Evolutionary conservation across 2,888 invertebrate genomes (phyloP).

Genomic region (Bedellia somnulentella): DNA sequence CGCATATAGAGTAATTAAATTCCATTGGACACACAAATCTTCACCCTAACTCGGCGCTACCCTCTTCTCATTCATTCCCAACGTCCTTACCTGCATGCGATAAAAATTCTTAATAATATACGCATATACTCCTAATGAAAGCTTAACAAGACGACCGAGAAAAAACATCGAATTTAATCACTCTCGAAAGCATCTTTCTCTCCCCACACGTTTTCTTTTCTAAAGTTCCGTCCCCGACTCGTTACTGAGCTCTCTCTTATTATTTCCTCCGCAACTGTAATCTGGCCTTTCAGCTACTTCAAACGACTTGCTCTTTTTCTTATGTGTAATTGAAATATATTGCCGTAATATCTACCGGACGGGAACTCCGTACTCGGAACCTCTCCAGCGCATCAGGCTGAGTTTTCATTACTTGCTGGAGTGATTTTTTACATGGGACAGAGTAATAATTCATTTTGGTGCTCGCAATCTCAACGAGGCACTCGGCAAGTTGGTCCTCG

Average conservation of each 20-base stretch:
- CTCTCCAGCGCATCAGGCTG: slow-evolving; percentile 51
- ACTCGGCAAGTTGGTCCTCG: slow-evolving; percentile 32
- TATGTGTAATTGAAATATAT: slow-evolving; percentile 62
- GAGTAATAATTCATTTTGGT: slow-evolving; percentile 56
- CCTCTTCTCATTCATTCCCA: slow-evolving; percentile 11
- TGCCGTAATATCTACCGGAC: slow-evolving; percentile 58
- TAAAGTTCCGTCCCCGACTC: slow-evolving; percentile 40
- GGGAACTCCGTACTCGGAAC: slow-evolving; percentile 40
- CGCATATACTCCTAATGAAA: slow-evolving; percentile 2
- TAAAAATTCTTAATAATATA: slow-evolving; percentile 1
- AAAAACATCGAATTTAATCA: slow-evolving; percentile 23
- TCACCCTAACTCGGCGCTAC: slow-evolving; percentile 24
- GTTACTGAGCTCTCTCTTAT: slow-evolving; percentile 50
- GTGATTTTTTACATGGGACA: slow-evolving; percentile 52
- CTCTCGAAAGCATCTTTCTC: slow-evolving; percentile 21
- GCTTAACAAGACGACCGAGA: slow-evolving; percentile 4
- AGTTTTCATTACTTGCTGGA: slow-evolving; percentile 55
- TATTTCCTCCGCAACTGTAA: slow-evolving; percentile 51
- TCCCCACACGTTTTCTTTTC: slow-evolving; percentile 38
- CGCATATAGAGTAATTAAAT: slow-evolving; percentile 50
- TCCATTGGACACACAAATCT: slow-evolving; percentile 57
- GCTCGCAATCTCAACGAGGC: slow-evolving; percentile 25
- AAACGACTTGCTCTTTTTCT: slow-evolving; percentile 61
- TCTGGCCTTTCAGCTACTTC: slow-evolving; percentile 57
- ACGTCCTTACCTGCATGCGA: slow-evolving; percentile 1